These are phyloP conservation scores for Lacanobia wlatinum DNA, from an alignment of 2,888 invertebrate genomes.

Conservation along the genomic window DNA sequence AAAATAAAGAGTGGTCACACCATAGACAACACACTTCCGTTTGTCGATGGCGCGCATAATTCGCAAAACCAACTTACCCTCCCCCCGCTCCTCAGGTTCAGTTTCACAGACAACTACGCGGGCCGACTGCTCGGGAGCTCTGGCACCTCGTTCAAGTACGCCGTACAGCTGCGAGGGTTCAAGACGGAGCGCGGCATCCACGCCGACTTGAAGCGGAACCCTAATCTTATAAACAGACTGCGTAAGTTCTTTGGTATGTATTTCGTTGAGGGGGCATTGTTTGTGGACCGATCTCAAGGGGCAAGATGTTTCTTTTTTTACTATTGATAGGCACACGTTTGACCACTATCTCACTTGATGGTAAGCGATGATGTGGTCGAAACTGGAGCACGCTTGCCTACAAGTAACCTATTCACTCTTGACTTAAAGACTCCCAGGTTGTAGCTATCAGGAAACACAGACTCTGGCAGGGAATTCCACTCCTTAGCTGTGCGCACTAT, in stretches of 20 bases:
- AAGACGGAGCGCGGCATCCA: slow-evolving; percentile 94
- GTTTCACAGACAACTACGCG: slow-evolving; percentile 78
- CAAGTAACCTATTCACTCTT: too few relatives aligned
- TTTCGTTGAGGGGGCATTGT: slow-evolving; percentile 26
- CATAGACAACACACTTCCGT: too few relatives aligned
- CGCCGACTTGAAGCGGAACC: slow-evolving; percentile 93
- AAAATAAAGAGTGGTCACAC: too few relatives aligned
- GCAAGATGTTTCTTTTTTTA: background rate
- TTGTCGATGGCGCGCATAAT: too few relatives aligned
- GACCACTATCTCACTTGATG: too few relatives aligned
- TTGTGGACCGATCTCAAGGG: slow-evolving; percentile 12
- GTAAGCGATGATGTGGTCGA: too few relatives aligned
- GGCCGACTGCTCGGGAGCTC: slow-evolving; percentile 75
- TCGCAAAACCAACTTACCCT: background rate
- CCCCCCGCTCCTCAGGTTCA: slow-evolving; percentile 66
- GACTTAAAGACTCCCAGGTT: too few relatives aligned
- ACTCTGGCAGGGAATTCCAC: too few relatives aligned
- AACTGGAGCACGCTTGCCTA: too few relatives aligned
- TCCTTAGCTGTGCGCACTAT: too few relatives aligned
- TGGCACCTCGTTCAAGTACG: slow-evolving; percentile 74
- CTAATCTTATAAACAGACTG: slow-evolving; percentile 92
- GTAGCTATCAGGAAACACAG: too few relatives aligned
- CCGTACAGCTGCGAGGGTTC: slow-evolving; percentile 93
- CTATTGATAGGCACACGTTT: too few relatives aligned
- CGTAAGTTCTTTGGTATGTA: slow-evolving; percentile 90